These are phyloP conservation scores for Cerceris ruficornis DNA, from an alignment of 2,888 invertebrate genomes.

Conservation along the genomic window DNA sequence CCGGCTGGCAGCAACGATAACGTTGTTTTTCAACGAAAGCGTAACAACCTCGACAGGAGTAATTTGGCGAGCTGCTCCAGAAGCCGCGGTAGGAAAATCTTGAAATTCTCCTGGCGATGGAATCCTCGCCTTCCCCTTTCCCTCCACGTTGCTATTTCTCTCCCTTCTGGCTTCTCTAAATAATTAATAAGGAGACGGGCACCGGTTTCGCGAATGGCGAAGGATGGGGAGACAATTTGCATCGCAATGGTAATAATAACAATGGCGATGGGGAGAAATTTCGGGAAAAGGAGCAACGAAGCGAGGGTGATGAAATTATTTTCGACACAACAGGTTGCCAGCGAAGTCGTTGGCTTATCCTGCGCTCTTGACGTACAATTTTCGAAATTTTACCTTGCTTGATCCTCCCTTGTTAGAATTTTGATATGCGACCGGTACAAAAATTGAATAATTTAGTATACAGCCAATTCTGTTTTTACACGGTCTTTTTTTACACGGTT, in stretches of 20 bases:
- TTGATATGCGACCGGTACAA: background rate
- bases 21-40: background rate
- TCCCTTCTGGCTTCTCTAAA: background rate
- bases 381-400: background rate
- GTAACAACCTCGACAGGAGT: conserved; percentile 2
- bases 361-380: background rate
- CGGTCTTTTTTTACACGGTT: no score
- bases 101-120: conserved; percentile 2
- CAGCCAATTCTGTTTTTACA: no score
- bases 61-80: background rate
- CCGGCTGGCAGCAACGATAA: no score
- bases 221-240: background rate
- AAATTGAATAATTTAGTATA: no score
- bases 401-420: background rate
- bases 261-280: background rate
- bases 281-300: background rate
- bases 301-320: background rate
- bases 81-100: background rate
- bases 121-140: background rate
- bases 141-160: background rate
- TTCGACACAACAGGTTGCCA: background rate
- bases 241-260: conserved; percentile 1
- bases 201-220: background rate
- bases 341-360: background rate
- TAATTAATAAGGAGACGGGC: background rate